phyloP scores from a whole-genome alignment of 1,140 invertebrate genomes.

The Chrysoperla carnea region DNA sequence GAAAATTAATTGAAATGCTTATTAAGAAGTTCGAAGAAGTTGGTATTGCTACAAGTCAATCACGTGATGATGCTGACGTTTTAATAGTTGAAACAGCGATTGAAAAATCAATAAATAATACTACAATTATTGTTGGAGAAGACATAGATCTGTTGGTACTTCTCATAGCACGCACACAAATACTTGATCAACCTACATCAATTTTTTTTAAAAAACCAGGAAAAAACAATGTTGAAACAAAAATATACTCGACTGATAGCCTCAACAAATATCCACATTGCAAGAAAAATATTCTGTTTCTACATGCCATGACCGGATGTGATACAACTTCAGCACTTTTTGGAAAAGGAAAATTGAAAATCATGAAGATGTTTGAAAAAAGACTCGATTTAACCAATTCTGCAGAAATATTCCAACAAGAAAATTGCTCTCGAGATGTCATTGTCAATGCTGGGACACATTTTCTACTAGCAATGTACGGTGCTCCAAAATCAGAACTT shows the following conservation, averaged over 20 bases:
- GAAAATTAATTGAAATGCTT: too few relatives aligned
- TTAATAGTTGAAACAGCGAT: conserved; percentile 10
- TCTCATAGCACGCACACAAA: conserved; percentile 10
- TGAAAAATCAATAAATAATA: conserved; percentile 5
- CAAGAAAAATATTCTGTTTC: conserved; percentile 8
- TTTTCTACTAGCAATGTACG: too few relatives aligned
- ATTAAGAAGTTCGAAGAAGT: too few relatives aligned
- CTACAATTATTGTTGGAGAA: conserved; percentile 12
- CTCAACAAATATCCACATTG: conserved; percentile 7
- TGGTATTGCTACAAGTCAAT: not conserved
- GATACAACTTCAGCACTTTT: conserved; percentile 8
- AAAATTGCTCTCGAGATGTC: too few relatives aligned
- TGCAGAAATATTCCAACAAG: too few relatives aligned
- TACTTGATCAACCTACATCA: conserved; percentile 5
- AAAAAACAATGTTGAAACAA: conserved; percentile 5
- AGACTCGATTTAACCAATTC: too few relatives aligned
- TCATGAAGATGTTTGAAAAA: too few relatives aligned
- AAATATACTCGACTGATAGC: conserved; percentile 8
- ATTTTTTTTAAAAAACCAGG: conserved; percentile 10
- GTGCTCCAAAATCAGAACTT: too few relatives aligned
- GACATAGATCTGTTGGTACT: conserved; percentile 13
- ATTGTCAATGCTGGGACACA: too few relatives aligned
- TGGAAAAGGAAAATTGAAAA: not conserved
- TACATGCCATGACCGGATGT: conserved; percentile 8
- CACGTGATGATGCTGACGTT: conserved; percentile 8